A percentile compares a stretch with the other conserved stretches of the same genome.
These are phyloP conservation scores for Sarcophaga variegata DNA, from an alignment of 2,888 invertebrate genomes.

Conservation along the genomic window DNA sequence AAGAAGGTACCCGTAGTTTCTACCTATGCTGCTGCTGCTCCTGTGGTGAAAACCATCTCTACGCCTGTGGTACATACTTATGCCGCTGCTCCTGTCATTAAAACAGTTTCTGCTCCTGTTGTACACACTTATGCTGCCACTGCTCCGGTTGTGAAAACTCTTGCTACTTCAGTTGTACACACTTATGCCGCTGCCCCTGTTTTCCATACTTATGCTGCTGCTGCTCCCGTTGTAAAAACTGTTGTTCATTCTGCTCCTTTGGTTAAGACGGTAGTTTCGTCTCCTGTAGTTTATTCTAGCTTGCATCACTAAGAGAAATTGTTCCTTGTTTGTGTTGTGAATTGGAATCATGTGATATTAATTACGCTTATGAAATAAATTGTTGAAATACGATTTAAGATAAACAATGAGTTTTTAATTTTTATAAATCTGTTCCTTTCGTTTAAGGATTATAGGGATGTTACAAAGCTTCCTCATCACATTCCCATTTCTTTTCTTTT, in stretches of 20 bases:
- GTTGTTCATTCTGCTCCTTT: slow-evolving; percentile 32
- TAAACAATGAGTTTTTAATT: too few species aligned
- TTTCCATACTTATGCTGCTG: slow-evolving; percentile 81
- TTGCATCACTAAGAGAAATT: slow-evolving; percentile 70
- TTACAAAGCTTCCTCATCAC: too few species aligned
- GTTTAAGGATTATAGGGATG: too few species aligned
- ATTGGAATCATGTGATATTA: too few species aligned
- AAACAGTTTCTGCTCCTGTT: slow-evolving; percentile 46
- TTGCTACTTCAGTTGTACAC: slow-evolving; percentile 56
- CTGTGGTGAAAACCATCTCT: slow-evolving; percentile 80
- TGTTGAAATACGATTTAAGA: too few species aligned
- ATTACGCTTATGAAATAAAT: too few species aligned
- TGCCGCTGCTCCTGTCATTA: slow-evolving; percentile 22
- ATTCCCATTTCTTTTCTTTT: too few species aligned
- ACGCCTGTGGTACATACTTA: slow-evolving; percentile 71
- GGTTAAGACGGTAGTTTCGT: slow-evolving; percentile 61
- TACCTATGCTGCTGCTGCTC: slow-evolving; percentile 62
- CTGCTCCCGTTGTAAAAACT: slow-evolving; percentile 79
- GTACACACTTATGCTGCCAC: slow-evolving; percentile 68
- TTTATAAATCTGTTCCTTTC: too few species aligned
- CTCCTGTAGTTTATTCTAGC: slow-evolving; percentile 74
- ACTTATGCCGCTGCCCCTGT: slow-evolving; percentile 63
- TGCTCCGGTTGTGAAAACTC: slow-evolving; percentile 71
- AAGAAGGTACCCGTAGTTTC: slow-evolving; percentile 81
- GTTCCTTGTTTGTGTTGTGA: too few species aligned